phyloP scores from a whole-genome alignment of 2,797 vertebrate species.

The Malacoraja senta region DNA sequence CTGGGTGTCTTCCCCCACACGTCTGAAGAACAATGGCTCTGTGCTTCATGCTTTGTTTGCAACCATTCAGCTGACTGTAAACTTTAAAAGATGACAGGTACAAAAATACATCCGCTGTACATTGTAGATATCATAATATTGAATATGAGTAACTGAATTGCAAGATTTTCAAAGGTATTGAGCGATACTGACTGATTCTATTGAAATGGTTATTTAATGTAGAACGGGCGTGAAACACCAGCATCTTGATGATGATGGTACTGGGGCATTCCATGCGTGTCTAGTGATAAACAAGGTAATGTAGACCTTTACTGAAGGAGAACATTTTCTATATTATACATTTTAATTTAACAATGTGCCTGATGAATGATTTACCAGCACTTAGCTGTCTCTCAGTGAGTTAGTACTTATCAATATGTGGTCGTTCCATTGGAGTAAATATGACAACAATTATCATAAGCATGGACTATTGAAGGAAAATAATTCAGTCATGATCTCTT shows the following conservation, averaged over 20 bases:
- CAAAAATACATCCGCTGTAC: not conserved
- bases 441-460: not conserved
- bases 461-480: not conserved
- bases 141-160: not conserved
- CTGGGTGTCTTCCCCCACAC: not conserved
- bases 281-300: not conserved
- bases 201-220: not conserved
- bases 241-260: not conserved
- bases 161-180: not conserved
- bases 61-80: not conserved
- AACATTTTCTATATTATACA: not conserved
- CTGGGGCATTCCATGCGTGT: not conserved
- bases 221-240: not conserved
- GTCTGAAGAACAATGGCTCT: not conserved
- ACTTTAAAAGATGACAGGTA: not conserved
- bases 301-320: not conserved
- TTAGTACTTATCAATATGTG: not conserved
- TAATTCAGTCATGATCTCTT: not conserved
- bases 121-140: not conserved
- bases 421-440: not conserved
- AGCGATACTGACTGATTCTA: not conserved
- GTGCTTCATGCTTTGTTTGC: not conserved
- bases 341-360: not conserved
- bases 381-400: not conserved
- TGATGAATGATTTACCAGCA: not conserved